These are phyloP conservation scores for Aradophagus sp. DNA, from an alignment of 1,140 invertebrate species.

Conservation along the genomic window DNA sequence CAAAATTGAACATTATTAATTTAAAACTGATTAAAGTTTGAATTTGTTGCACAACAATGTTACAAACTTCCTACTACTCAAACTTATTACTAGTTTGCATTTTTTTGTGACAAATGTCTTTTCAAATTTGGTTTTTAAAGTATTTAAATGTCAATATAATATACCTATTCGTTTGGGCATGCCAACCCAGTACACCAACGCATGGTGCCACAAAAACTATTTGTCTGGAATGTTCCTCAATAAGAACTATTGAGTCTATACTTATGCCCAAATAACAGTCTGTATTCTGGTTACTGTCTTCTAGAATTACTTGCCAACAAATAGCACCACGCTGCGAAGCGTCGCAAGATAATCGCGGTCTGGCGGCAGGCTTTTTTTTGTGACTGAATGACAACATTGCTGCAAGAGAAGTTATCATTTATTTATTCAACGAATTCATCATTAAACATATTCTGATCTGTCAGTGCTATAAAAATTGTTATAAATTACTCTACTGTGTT, in stretches of 20 bases:
- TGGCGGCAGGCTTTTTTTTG: constrained; percentile 81
- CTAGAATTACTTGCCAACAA: constrained; percentile 84
- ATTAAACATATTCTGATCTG: too few relatives aligned
- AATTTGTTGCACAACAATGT: too few relatives aligned
- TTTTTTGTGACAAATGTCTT: too few relatives aligned
- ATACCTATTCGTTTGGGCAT: constrained; percentile 80
- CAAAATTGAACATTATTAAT: too few relatives aligned
- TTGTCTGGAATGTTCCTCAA: constrained; percentile 88
- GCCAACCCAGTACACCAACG: constrained; percentile 88
- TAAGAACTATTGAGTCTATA: constrained; percentile 88
- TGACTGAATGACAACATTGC: constrained; percentile 82
- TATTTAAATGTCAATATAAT: too few relatives aligned
- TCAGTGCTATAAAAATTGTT: too few relatives aligned
- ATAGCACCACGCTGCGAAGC: constrained; percentile 82
- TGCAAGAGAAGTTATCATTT: constrained; percentile 53
- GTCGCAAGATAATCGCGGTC: constrained; percentile 82
- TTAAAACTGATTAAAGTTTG: too few relatives aligned
- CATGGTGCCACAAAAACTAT: constrained; percentile 92
- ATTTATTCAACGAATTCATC: too few relatives aligned
- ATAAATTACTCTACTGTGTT: too few relatives aligned
- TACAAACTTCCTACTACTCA: too few relatives aligned
- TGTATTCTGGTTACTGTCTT: constrained; percentile 81
- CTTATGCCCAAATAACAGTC: constrained; percentile 93
- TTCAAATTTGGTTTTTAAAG: too few relatives aligned
- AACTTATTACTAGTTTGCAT: too few relatives aligned